These are phyloP conservation scores for Oscheius sp. DNA, from an alignment of 2,888 invertebrate species.

Conservation along the genomic window DNA sequence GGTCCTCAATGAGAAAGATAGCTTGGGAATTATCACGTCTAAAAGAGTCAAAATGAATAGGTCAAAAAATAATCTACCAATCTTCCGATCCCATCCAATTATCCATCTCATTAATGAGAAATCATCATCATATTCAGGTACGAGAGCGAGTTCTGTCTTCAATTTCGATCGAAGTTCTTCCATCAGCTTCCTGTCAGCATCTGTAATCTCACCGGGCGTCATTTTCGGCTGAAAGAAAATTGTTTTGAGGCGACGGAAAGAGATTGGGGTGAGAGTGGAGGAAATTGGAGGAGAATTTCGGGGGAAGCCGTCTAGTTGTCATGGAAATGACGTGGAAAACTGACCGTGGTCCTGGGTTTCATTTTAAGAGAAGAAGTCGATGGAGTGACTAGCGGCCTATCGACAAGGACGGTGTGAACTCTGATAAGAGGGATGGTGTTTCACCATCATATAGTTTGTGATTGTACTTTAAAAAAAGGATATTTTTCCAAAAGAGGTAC, in stretches of 20 bases:
- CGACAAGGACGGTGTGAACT: slow-evolving; percentile 1
- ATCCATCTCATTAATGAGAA: slow-evolving; percentile 63
- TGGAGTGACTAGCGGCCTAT: background rate
- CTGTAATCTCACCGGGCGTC: slow-evolving; percentile 35
- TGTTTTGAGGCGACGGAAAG: no score
- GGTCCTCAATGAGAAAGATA: slow-evolving; percentile 56
- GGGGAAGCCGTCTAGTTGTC: slow-evolving; percentile 15
- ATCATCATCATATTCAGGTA: slow-evolving; percentile 59
- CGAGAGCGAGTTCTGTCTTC: slow-evolving; percentile 50
- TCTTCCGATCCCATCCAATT: slow-evolving; percentile 64
- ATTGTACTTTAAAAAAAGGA: background rate
- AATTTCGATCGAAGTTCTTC: slow-evolving; percentile 38
- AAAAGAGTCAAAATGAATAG: slow-evolving; percentile 12
- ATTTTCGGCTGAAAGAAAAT: slow-evolving; percentile 15
- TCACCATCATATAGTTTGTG: background rate
- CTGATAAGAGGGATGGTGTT: background rate
- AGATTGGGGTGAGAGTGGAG: background rate
- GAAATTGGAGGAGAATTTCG: background rate
- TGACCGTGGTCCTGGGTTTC: background rate
- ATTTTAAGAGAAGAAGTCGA: background rate
- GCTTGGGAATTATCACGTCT: slow-evolving; percentile 63
- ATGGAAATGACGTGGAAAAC: slow-evolving; percentile 6
- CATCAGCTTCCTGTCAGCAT: slow-evolving; percentile 39
- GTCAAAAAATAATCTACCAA: slow-evolving; percentile 38
- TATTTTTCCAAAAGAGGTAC: background rate